Conservation (phyloP, 2,888 invertebrate species). For the Scaptomyza caliginosa region DNA sequence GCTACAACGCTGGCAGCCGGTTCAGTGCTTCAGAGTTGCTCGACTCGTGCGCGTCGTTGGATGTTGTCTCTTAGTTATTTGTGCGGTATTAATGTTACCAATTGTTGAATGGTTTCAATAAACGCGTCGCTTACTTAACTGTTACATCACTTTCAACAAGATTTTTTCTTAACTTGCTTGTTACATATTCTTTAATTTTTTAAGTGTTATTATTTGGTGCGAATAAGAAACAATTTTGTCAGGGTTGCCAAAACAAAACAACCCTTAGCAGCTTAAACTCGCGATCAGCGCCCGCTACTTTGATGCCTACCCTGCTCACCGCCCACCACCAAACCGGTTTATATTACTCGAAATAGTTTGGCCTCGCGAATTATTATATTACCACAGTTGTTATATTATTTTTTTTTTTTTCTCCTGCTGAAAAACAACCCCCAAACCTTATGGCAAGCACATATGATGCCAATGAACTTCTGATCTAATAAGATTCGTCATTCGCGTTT, state of each 20-base stretch:
- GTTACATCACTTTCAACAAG: not conserved
- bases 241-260: conserved; percentile 30
- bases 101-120: conserved; percentile 7
- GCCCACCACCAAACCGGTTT: conserved; percentile 58
- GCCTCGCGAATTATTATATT: conserved; percentile 51
- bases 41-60: conserved; percentile 48
- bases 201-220: conserved; percentile 4
- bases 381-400: not conserved
- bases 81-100: not conserved
- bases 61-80: conserved; percentile 3
- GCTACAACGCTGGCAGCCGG: conserved; percentile 18
- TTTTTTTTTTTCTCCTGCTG: conserved; percentile 3
- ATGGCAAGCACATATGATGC: conserved; percentile 7
- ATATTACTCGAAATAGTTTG: conserved; percentile 32
- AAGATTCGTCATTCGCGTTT: conserved; percentile 30
- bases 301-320: conserved; percentile 42
- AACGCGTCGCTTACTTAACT: conserved; percentile 9
- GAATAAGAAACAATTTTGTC: not conserved
- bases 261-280: conserved; percentile 36
- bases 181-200: conserved; percentile 5
- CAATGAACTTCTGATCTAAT: conserved; percentile 62
- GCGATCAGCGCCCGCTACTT: conserved; percentile 41
- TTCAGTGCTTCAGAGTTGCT: conserved; percentile 59
- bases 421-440: conserved; percentile 69
- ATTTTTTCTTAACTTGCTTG: conserved; percentile 2